Conservation (phyloP, 1,140 invertebrate species). For the Bradysia coprophila region DNA sequence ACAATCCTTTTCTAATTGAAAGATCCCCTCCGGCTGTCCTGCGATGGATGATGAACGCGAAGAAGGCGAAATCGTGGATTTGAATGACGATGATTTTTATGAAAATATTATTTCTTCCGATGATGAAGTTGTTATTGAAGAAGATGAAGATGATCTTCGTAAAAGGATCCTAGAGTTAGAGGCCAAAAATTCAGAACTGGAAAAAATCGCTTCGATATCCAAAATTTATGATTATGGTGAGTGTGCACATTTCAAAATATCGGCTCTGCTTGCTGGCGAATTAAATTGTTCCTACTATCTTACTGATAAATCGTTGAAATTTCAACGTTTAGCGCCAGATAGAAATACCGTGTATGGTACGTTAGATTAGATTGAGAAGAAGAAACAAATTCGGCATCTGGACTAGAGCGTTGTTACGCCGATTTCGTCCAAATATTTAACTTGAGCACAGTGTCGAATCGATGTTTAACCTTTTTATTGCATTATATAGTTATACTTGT, state of each 20-base stretch:
- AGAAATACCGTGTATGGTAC: too few relatives aligned
- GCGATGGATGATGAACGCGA: slow-evolving; percentile 8
- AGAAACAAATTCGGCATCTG: too few relatives aligned
- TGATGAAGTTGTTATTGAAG: too few relatives aligned
- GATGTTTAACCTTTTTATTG: too few relatives aligned
- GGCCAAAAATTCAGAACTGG: slow-evolving; percentile 19
- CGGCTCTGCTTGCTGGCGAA: background rate
- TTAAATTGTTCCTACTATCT: background rate
- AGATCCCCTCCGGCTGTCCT: too few relatives aligned
- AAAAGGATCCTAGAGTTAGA: slow-evolving; percentile 18
- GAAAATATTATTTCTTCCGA: slow-evolving; percentile 18
- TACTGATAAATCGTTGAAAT: background rate
- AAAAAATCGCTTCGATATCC: slow-evolving; percentile 15
- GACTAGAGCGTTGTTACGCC: background rate
- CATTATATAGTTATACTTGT: too few relatives aligned
- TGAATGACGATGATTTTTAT: slow-evolving; percentile 17
- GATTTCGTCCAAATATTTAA: too few relatives aligned
- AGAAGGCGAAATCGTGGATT: slow-evolving; percentile 22
- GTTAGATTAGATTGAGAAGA: too few relatives aligned
- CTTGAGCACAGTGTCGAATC: too few relatives aligned
- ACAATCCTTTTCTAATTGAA: too few relatives aligned
- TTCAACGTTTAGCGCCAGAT: too few relatives aligned
- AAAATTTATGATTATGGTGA: slow-evolving; percentile 9
- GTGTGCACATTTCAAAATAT: background rate
- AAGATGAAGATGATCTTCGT: slow-evolving; percentile 17